Percentiles rank a stretch among this genome's conserved stretches.
These are phyloP conservation scores for Carlito syrichta DNA, from an alignment of 2,113 vertebrate genomes.

Conservation along the genomic window DNA sequence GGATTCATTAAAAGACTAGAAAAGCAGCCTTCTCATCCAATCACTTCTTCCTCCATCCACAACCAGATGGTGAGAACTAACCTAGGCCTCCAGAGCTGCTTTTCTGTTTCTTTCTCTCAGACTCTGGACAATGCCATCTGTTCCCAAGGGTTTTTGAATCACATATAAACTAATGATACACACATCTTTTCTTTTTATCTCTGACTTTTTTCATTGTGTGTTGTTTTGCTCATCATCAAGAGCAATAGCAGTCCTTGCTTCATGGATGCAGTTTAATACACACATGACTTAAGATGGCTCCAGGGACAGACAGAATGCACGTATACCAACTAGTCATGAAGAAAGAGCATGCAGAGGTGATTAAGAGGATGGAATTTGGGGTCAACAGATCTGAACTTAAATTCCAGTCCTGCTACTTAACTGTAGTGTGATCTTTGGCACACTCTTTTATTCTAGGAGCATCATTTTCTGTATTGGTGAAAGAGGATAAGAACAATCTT, in stretches of 20 bases:
- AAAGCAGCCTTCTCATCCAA: background rate
- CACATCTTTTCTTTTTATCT: background rate
- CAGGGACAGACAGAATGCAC: background rate
- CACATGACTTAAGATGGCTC: background rate
- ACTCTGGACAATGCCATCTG: background rate
- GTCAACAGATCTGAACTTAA: background rate
- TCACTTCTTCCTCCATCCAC: background rate
- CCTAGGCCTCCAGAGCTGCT: background rate
- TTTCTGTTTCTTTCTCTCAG: background rate
- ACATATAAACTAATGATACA: background rate
- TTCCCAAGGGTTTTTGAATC: background rate
- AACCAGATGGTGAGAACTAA: background rate
- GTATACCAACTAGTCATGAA: background rate
- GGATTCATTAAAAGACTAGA: slow-evolving; percentile 52
- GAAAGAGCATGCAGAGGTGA: background rate
- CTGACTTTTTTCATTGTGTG: background rate
- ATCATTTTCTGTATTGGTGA: background rate
- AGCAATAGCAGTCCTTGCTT: background rate
- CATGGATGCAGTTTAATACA: background rate
- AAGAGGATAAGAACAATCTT: background rate
- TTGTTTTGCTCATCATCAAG: background rate
- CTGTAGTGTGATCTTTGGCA: background rate
- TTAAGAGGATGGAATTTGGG: background rate
- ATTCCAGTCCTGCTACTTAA: background rate
- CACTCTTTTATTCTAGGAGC: background rate